These are phyloP conservation scores for Paratrypauchen microcephalus DNA, from an alignment of 2,797 vertebrate species.

Conservation along the genomic window DNA sequence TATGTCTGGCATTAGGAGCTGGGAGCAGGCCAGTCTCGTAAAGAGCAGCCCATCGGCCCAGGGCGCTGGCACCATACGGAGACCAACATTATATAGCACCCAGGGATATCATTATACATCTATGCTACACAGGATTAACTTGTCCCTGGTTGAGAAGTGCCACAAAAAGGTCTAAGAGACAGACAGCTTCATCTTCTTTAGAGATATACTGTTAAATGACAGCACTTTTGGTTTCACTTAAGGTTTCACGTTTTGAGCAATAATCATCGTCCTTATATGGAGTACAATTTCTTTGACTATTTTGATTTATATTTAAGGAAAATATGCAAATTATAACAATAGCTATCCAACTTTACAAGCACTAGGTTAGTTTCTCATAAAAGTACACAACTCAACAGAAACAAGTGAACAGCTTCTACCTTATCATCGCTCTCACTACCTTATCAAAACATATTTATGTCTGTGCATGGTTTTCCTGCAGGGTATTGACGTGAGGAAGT, in stretches of 20 bases:
- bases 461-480: slow-evolving; percentile 27
- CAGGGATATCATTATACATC: slow-evolving; percentile 80
- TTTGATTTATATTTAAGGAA: neutral
- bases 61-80: slow-evolving; percentile 80
- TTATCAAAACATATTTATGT: slow-evolving; percentile 11
- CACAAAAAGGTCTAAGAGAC: slow-evolving; percentile 48
- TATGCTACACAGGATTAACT: slow-evolving; percentile 76
- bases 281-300: neutral
- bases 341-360: neutral
- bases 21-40: slow-evolving; percentile 64
- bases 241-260: neutral
- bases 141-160: slow-evolving; percentile 62
- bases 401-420: neutral
- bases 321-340: neutral
- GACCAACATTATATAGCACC: slow-evolving; percentile 76
- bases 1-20: slow-evolving; percentile 70
- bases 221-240: slow-evolving; percentile 6
- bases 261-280: neutral
- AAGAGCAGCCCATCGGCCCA: slow-evolving; percentile 73
- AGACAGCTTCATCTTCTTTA: slow-evolving; percentile 70
- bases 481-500: neutral
- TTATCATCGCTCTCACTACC: too few species aligned
- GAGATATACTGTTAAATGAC: slow-evolving; percentile 47
- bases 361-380: slow-evolving; percentile 1
- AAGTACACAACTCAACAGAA: neutral